These are phyloP conservation scores for Mimumesa dahlbomi DNA, from an alignment of 2,888 invertebrate genomes.

Conservation along the genomic window DNA sequence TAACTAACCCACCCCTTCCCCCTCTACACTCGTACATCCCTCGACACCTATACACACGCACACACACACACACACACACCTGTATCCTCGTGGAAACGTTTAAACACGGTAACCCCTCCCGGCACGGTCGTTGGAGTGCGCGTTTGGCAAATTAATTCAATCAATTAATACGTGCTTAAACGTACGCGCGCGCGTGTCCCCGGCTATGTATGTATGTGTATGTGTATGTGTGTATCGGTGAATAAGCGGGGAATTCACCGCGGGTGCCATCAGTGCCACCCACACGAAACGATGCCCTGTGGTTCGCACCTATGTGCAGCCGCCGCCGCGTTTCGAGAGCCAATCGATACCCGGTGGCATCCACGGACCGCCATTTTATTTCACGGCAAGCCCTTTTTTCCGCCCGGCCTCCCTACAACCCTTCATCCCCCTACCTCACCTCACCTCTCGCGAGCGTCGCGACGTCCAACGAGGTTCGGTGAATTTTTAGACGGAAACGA, in stretches of 20 bases:
- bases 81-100: too few relatives aligned
- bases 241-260: constrained; percentile 33
- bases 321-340: constrained; percentile 54
- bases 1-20: too few relatives aligned
- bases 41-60: too few relatives aligned
- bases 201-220: too few relatives aligned
- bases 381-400: constrained; percentile 64
- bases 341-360: constrained; percentile 75
- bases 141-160: constrained; percentile 71
- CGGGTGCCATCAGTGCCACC: constrained; percentile 44
- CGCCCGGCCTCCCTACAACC: constrained; percentile 23
- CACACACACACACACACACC: too few relatives aligned
- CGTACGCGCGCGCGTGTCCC: constrained; percentile 40
- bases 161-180: constrained; percentile 74
- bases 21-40: too few relatives aligned
- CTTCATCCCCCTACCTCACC: not conserved
- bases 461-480: not conserved
- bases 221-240: constrained; percentile 33
- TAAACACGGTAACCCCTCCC: too few relatives aligned
- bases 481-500: constrained; percentile 29
- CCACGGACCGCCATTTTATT: constrained; percentile 73
- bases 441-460: not conserved
- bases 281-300: constrained; percentile 55
- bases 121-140: constrained; percentile 40
- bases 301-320: constrained; percentile 57